phyloP scores from a whole-genome alignment of 1,140 invertebrate species.

The Ceratina japonica region DNA sequence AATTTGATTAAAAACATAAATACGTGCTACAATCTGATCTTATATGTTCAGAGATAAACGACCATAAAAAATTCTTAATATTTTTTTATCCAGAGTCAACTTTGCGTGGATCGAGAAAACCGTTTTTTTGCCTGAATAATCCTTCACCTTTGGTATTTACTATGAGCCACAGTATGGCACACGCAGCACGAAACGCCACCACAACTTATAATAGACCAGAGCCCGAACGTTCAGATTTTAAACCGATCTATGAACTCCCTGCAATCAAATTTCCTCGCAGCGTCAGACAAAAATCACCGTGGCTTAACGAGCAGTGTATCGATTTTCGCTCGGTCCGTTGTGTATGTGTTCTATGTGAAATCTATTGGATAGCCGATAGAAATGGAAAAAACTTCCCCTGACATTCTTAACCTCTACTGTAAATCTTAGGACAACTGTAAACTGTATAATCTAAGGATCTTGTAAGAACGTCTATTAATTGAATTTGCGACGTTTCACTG shows the following conservation, averaged over 20 bases:
- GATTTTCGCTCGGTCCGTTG: constrained; percentile 41
- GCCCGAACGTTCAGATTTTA: background rate
- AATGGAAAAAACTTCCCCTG: background rate
- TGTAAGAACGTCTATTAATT: too few species aligned
- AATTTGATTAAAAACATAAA: too few species aligned
- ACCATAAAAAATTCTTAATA: too few species aligned
- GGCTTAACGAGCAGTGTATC: background rate
- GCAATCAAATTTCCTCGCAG: background rate
- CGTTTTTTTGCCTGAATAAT: background rate
- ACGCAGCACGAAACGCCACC: background rate
- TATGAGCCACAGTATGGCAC: background rate
- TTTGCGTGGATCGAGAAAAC: too few species aligned
- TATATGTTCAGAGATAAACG: too few species aligned
- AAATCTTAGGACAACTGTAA: too few species aligned
- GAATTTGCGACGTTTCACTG: too few species aligned
- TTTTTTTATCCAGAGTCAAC: too few species aligned
- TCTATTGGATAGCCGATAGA: constrained; percentile 31
- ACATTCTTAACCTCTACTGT: constrained; percentile 6
- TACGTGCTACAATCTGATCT: too few species aligned
- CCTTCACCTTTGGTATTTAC: background rate
- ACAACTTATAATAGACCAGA: background rate
- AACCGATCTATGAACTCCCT: background rate
- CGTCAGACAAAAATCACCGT: constrained; percentile 2
- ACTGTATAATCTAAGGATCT: too few species aligned
- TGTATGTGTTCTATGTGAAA: constrained; percentile 32